These are phyloP conservation scores for Telmatochromis sp. DNA, from an alignment of 2,113 vertebrate species.

Conservation along the genomic window DNA sequence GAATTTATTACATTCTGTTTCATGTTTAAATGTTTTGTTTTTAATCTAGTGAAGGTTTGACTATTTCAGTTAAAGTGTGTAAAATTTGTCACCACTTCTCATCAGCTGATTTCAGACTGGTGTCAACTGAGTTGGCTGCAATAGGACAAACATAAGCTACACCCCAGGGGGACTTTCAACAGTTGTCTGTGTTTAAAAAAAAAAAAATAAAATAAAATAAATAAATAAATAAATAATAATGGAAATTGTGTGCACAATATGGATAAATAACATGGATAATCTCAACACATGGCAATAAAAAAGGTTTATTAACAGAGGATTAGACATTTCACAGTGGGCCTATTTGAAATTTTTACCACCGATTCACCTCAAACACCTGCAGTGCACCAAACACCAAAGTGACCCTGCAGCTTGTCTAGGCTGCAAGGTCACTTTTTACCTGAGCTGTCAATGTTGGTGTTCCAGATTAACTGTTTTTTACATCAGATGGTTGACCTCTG, in stretches of 20 bases:
- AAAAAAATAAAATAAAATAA: too few species aligned
- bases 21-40: not conserved
- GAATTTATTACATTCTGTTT: not conserved
- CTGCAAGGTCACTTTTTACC: not conserved
- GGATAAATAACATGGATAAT: not conserved
- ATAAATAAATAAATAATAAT: too few species aligned
- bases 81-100: accelerated
- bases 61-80: not conserved
- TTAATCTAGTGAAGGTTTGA: not conserved
- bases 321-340: not conserved
- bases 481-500: not conserved
- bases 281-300: not conserved
- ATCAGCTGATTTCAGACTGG: accelerated
- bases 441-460: not conserved
- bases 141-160: not conserved
- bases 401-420: not conserved
- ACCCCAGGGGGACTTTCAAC: too few species aligned
- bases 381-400: not conserved
- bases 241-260: not conserved
- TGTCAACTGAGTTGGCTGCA: not conserved
- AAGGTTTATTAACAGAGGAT: not conserved
- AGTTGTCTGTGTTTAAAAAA: too few species aligned
- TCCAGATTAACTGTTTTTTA: not conserved
- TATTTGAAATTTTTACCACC: not conserved
- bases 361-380: not conserved